These are phyloP conservation scores for Trichogramma evanescens DNA, from an alignment of 2,888 invertebrate species.

Conservation along the genomic window DNA sequence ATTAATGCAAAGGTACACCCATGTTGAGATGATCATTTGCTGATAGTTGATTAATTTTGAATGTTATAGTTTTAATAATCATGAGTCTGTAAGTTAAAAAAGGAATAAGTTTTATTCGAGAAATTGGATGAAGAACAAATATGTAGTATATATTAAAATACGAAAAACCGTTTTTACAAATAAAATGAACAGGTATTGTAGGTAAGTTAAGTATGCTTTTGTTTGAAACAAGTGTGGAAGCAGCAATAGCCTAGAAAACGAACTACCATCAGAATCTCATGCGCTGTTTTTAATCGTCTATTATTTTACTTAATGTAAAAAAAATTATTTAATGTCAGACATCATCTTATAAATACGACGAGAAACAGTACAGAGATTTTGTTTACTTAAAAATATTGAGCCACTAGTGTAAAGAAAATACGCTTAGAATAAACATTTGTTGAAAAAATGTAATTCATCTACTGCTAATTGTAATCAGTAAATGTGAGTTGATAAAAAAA, in stretches of 20 bases:
- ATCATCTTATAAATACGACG: slow-evolving; percentile 3
- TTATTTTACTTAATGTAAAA: slow-evolving; percentile 18
- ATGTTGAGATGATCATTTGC: not conserved
- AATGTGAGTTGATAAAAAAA: slow-evolving; percentile 12
- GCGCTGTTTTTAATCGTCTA: slow-evolving; percentile 21
- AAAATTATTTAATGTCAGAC: slow-evolving; percentile 12
- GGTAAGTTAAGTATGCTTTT: slow-evolving; percentile 7
- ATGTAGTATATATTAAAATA: not conserved
- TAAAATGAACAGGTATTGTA: not conserved
- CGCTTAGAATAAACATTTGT: slow-evolving; percentile 13
- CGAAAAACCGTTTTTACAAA: slow-evolving; percentile 14
- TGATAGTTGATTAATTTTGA: not conserved
- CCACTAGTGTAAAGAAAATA: slow-evolving; percentile 12
- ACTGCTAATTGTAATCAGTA: slow-evolving; percentile 13
- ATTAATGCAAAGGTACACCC: no score
- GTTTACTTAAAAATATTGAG: slow-evolving; percentile 11
- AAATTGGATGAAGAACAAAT: not conserved
- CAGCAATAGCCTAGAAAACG: slow-evolving; percentile 13
- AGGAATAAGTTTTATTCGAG: not conserved
- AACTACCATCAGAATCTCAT: slow-evolving; percentile 20
- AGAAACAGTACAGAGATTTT: slow-evolving; percentile 12
- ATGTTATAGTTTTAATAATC: no score
- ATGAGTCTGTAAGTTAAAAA: not conserved
- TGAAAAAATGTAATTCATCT: slow-evolving; percentile 14
- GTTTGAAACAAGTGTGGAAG: slow-evolving; percentile 17